Base-by-base conservation (phyloP, 2,113 vertebrate genomes). In the Podarcis muralis region DNA sequence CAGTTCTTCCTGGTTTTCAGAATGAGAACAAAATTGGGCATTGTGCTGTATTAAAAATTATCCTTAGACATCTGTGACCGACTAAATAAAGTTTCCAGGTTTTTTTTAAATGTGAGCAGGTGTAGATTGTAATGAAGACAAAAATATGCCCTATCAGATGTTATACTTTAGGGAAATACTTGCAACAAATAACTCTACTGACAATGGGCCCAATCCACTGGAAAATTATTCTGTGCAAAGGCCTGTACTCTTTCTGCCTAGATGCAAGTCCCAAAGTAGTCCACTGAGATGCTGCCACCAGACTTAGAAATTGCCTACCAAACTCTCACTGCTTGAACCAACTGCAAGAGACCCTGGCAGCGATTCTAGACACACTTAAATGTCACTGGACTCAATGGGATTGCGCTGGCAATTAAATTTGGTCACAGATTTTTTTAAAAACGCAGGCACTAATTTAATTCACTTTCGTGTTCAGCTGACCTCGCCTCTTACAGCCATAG, bases 121-220 rank as follows among this genome's bases (percentile, higher is more conserved):
- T 86, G 84, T 62, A 77, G 37, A 74, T 77, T 77, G 32, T 83
- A 43, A 71, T 77, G 53, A 76, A 83, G 87, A 86, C 78, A 69
- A 90, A 87, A 68, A 88, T 82, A 57, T 76, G 22, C 6, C 57
- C 76, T 77, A 82, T 89, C 83, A 75, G 77, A 82, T 77, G 43
- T 23, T 53, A 53, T 53, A 53, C 48, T 30, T 86, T 88, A 66
- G 18, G 65, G 57, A 88, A 82, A 65, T 48, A 66, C 37, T 88
- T 88, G 32, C 66, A 30, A 65, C 30, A 76, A n/a, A 85, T 20
- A 65, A 3, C 69, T 87, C 27, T 35, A 53, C 65, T 80, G 27
- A 87, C 40, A 76, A 66, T 35, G 20, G 23, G 37, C 71, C 23
- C 5, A 7, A 87, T 43, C 35, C 1, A 20, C 40, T 27, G 43